A percentile compares a stretch with the other conserved stretches of the same genome.
Evolutionary conservation across 1,140 invertebrate genomes (phyloP).

Genomic region (Pseudomyrmex gracilis): DNA sequence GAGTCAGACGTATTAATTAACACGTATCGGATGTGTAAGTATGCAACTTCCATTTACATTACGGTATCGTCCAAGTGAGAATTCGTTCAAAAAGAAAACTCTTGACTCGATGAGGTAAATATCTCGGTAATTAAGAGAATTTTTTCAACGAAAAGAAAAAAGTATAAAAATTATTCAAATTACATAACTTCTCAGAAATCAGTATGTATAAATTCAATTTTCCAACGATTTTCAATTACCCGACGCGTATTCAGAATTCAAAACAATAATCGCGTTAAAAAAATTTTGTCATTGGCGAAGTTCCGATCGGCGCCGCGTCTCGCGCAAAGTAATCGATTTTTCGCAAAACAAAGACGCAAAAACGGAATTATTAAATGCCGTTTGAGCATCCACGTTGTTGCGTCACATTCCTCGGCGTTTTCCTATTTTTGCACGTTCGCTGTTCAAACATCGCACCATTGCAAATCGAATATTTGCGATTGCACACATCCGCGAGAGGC

Average conservation of each 20-base stretch:
- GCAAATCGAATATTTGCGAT: conserved; percentile 55
- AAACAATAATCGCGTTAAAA: neutral
- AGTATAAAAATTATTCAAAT: neutral
- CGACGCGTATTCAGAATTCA: neutral
- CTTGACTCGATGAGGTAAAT: neutral
- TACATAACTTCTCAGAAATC: neutral
- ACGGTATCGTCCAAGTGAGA: neutral
- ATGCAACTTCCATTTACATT: conserved; percentile 22
- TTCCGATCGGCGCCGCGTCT: neutral
- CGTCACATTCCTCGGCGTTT: neutral
- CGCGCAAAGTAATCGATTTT: conserved; percentile 15
- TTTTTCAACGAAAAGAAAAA: neutral
- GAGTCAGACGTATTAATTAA: conserved; percentile 52
- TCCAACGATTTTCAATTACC: too few species aligned
- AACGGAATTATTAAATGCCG: conserved; percentile 4
- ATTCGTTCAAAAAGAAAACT: conserved; percentile 30
- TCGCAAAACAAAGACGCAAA: conserved; percentile 13
- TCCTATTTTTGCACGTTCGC: conserved; percentile 28
- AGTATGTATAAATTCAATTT: too few species aligned
- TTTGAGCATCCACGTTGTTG: conserved; percentile 13
- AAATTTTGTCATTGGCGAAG: neutral
- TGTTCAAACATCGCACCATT: conserved; percentile 52
- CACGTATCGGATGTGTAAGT: conserved; percentile 1
- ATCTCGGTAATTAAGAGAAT: neutral
- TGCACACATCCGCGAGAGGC: conserved; percentile 40